Conservation (phyloP, 2,113 vertebrate species). For the Python bivittatus region DNA sequence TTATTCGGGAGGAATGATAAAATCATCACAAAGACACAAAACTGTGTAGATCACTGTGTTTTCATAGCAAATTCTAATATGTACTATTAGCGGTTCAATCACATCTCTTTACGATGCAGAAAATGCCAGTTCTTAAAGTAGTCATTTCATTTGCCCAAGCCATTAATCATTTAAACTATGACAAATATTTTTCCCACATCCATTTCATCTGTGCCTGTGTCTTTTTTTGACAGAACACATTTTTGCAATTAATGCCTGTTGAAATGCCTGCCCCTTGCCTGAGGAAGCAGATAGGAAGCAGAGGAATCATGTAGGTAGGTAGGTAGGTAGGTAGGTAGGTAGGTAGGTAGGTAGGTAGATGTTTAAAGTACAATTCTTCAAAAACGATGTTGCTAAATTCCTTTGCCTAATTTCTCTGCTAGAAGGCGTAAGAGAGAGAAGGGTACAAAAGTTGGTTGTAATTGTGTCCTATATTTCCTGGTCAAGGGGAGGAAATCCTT, state of each 20-base stretch:
- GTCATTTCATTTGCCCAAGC: slow-evolving; percentile 51
- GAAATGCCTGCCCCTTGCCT: slow-evolving; percentile 66
- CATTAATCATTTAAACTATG: slow-evolving; percentile 48
- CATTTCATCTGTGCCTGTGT: neutral
- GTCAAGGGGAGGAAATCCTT: neutral
- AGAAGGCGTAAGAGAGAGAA: slow-evolving; percentile 63
- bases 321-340: no score
- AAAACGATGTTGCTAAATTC: slow-evolving; percentile 60
- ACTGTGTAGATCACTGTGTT: neutral
- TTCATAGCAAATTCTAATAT: neutral
- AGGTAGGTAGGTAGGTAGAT: neutral
- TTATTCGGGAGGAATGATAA: neutral
- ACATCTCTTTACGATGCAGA: slow-evolving; percentile 32
- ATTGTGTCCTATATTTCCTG: slow-evolving; percentile 60
- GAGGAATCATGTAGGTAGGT: neutral
- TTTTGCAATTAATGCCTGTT: slow-evolving; percentile 60
- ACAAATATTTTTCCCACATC: slow-evolving; percentile 47
- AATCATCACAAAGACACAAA: neutral
- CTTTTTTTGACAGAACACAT: slow-evolving; percentile 29
- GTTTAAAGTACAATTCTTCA: slow-evolving; percentile 57
- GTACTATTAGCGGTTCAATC: slow-evolving; percentile 15
- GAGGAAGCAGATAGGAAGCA: slow-evolving; percentile 31
- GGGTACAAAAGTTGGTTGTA: slow-evolving; percentile 64
- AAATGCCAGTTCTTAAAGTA: slow-evolving; percentile 44
- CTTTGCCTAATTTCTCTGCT: slow-evolving; percentile 29